phyloP scores from a whole-genome alignment of 2,797 vertebrate species.

The Molossus molossus region DNA sequence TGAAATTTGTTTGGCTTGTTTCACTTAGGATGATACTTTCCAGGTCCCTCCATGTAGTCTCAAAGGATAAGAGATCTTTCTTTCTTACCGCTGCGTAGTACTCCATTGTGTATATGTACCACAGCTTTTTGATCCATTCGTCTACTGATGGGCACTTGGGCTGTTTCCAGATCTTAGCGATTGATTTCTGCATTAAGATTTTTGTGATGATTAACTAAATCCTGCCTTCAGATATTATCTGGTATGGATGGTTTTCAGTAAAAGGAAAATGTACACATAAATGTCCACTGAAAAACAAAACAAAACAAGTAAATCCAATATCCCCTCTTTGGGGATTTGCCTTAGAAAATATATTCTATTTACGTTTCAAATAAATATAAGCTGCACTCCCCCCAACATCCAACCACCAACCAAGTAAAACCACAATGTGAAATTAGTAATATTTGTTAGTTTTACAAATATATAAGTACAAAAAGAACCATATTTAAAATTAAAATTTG shows the following conservation, averaged over 20 bases:
- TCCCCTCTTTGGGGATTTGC: background rate
- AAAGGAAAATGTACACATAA: background rate
- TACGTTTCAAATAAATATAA: constrained; percentile 46
- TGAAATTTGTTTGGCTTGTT: too few species aligned
- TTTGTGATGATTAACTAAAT: constrained; percentile 45
- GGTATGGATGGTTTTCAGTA: background rate
- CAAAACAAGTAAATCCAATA: background rate
- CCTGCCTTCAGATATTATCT: background rate
- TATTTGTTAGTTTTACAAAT: background rate
- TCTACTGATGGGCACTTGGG: too few species aligned
- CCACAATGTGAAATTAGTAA: background rate
- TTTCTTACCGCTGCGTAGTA: too few species aligned
- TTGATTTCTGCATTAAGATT: constrained; percentile 7
- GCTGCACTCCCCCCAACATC: fast-evolving
- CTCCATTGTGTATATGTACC: too few species aligned
- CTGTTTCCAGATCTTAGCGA: too few species aligned
- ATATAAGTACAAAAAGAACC: background rate
- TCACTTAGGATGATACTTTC: too few species aligned
- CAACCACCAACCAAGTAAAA: background rate
- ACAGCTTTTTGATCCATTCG: too few species aligned
- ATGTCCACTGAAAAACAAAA: background rate
- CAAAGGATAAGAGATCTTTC: too few species aligned
- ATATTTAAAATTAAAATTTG: constrained; percentile 25
- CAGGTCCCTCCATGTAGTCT: too few species aligned
- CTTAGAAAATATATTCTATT: constrained; percentile 9